Evolutionary conservation across 2,113 vertebrate genomes (phyloP).

Genomic region (Jacana jacana): DNA sequence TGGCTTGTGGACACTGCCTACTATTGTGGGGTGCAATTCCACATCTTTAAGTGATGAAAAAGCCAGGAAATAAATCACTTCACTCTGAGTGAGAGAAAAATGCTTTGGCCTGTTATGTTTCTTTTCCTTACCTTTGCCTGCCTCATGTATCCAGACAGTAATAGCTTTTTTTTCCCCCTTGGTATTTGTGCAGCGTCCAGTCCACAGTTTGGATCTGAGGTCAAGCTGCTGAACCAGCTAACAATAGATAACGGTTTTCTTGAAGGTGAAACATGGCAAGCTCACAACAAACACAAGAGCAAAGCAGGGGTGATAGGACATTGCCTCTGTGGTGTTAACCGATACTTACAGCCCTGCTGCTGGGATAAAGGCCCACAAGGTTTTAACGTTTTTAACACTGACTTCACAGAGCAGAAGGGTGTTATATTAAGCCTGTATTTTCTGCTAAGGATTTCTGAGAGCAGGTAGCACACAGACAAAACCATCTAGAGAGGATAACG

Average conservation of each 20-base stretch:
- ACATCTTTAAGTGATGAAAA: background rate
- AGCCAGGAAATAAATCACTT: background rate
- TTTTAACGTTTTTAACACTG: background rate
- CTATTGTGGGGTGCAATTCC: background rate
- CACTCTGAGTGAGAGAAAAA: accelerated
- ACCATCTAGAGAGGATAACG: background rate
- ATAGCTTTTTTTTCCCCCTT: background rate
- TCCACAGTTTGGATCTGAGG: background rate
- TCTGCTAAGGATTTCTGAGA: background rate
- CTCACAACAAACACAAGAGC: too few relatives aligned
- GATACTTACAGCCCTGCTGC: background rate
- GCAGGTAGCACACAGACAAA: background rate
- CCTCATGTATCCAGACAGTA: accelerated
- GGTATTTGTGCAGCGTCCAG: background rate
- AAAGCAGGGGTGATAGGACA: accelerated
- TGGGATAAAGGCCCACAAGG: background rate
- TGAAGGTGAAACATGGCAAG: background rate
- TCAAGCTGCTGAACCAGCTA: background rate
- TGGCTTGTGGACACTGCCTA: accelerated
- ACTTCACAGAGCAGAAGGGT: background rate
- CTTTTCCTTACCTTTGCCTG: background rate
- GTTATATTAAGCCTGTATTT: background rate
- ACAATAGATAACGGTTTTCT: accelerated
- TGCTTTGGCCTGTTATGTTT: background rate
- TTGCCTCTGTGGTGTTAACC: accelerated